Conservation (phyloP, 2,797 vertebrate species). For the Alexandromys oeconomus region DNA sequence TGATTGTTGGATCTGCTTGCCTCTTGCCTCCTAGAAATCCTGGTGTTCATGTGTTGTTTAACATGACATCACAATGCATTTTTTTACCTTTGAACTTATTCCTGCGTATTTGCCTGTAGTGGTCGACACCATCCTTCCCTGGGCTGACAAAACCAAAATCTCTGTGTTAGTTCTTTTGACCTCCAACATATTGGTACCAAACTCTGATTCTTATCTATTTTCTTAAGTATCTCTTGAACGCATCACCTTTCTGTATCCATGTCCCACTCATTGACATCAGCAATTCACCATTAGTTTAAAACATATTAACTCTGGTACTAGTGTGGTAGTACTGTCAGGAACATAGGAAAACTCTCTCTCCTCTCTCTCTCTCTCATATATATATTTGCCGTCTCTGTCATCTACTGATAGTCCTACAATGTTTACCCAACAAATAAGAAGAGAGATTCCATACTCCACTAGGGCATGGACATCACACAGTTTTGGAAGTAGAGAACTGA, state of each 20-base stretch:
- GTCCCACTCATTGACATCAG: neutral
- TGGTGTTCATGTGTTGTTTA: neutral
- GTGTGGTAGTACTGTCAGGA: neutral
- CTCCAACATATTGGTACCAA: neutral
- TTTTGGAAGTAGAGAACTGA: neutral
- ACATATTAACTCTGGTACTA: neutral
- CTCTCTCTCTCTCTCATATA: too few relatives aligned
- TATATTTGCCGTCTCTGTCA: neutral
- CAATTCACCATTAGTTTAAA: neutral
- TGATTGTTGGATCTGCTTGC: too few relatives aligned
- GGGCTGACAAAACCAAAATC: neutral
- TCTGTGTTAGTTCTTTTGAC: neutral
- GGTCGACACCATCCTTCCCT: neutral
- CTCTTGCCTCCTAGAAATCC: neutral
- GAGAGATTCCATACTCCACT: neutral
- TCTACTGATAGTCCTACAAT: neutral
- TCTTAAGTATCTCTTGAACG: neutral
- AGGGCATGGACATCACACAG: neutral
- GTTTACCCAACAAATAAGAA: neutral
- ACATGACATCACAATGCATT: neutral
- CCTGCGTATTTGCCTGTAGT: neutral
- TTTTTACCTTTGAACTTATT: neutral
- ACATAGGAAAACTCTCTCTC: too few relatives aligned
- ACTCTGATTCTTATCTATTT: neutral
- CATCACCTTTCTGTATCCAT: neutral